Evolutionary conservation across 2,113 vertebrate genomes (phyloP).

Genomic region (Lepus timidus): DNA sequence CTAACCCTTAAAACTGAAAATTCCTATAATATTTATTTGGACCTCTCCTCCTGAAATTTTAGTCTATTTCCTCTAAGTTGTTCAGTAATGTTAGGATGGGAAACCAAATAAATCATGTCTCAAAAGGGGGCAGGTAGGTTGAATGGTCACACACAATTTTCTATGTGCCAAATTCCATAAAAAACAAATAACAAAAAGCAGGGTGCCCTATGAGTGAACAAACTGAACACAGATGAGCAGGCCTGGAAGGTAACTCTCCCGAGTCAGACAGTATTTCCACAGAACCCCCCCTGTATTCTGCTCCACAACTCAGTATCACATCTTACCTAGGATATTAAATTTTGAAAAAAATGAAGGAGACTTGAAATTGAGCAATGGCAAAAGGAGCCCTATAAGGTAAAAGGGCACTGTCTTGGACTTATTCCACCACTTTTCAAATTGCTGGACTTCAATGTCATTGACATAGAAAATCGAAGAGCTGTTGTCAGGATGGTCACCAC

Average conservation of each 20-base stretch:
- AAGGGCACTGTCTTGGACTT: slow-evolving; percentile 96
- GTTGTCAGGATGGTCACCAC: slow-evolving; percentile 72
- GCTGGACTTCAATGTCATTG: slow-evolving; percentile 81
- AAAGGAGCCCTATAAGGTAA: slow-evolving; percentile 93
- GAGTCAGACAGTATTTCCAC: background rate
- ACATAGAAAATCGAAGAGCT: slow-evolving; percentile 77
- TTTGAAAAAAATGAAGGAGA: slow-evolving; percentile 98
- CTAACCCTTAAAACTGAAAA: background rate
- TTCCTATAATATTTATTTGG: background rate
- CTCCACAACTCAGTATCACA: background rate
- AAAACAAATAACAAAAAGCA: background rate
- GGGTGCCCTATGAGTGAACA: background rate
- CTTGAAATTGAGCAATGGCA: slow-evolving; percentile 96
- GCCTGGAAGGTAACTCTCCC: background rate
- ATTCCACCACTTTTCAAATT: slow-evolving; percentile 94
- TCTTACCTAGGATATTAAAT: slow-evolving; percentile 96
- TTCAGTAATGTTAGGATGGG: background rate
- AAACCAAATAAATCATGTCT: background rate
- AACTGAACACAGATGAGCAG: background rate
- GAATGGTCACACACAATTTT: background rate
- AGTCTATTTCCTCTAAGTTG: background rate
- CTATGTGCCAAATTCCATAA: background rate
- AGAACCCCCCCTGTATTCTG: background rate
- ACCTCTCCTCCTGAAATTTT: slow-evolving; percentile 13
- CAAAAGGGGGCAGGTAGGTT: background rate